A percentile compares a stretch with the other conserved stretches of the same genome.
Evolutionary conservation across 2,888 invertebrate species (phyloP).

Genomic region (Drosophila yooni): DNA sequence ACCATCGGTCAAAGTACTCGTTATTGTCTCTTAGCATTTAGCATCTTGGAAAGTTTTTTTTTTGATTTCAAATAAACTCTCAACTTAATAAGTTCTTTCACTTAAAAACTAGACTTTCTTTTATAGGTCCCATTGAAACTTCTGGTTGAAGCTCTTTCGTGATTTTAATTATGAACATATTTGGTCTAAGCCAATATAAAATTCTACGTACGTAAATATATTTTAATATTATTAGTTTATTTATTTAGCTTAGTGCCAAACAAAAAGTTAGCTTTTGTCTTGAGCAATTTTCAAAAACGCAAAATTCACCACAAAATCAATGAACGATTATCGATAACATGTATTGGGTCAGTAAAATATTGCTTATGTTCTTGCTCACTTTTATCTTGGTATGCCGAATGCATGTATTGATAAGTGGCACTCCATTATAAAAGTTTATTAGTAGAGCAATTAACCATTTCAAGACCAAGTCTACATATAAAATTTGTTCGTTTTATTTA

Average conservation of each 20-base stretch:
- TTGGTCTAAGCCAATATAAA: not conserved
- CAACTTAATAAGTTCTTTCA: not conserved
- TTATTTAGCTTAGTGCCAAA: not conserved
- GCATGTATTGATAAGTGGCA: conserved; percentile 2
- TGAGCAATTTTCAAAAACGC: not conserved
- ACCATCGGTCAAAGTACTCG: not conserved
- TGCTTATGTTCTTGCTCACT: conserved; percentile 8
- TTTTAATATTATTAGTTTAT: not conserved
- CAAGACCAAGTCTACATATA: conserved; percentile 45
- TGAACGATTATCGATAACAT: conserved; percentile 11
- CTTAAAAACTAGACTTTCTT: not conserved
- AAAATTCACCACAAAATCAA: conserved; percentile 1
- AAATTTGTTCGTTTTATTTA: conserved; percentile 14
- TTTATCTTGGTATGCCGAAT: conserved; percentile 13
- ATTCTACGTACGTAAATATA: not conserved
- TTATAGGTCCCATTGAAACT: not conserved
- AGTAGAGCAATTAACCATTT: conserved; percentile 3
- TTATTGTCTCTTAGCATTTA: not conserved
- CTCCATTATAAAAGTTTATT: conserved; percentile 5
- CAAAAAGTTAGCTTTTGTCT: not conserved
- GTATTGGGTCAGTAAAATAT: not conserved
- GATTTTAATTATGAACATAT: not conserved
- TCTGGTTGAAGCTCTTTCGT: not conserved
- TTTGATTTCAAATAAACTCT: not conserved
- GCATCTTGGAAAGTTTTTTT: not conserved